Evolutionary conservation across 2,113 vertebrate genomes (phyloP), one percentile per base, ranked within the genome.

Genomic region (Microtus oregoni): DNA sequence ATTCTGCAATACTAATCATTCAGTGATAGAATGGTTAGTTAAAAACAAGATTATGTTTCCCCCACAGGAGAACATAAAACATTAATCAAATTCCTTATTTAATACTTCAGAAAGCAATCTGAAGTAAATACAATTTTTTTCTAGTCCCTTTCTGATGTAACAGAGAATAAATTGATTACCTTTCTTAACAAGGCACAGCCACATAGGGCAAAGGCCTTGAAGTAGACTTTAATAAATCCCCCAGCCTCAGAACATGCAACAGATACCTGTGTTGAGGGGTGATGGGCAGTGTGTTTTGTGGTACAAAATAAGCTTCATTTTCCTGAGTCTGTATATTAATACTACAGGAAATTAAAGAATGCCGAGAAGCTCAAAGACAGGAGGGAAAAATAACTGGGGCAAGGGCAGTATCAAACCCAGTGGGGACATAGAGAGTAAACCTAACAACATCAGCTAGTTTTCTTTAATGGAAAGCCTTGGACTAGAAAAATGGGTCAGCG

Each of bases 281-380:
- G 58, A 94, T 67, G 55, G 52, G 3, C 3, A 32, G 7, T 79
- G 35, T 96, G 96, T 95, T 89, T 97, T 90, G 81, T 63, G 50
- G 68, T 92, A 65, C 68, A 89, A 12, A 15, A 7, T 89, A 30
- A 28, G 90, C 73, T 92, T 97, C 61, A 28, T 96, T 96, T 97
- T 90, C 76, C 63, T 38, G 89, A 30, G 67, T 58, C 44, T 55
- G 86, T 86, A 87, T 70, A 92, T 90, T 94, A 96, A 65, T 77
- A 55, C 86, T 61, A 70, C 70, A 94, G 94, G 93, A 94, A 97
- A 97, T 97, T 94, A 97, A 97, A 97, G 92, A 61, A 94, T 90
- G 50, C 19, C 26, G 26, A 81, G 88, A 73, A 94, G 70, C 92
- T 83, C 15, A 96, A 81, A 96, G 89, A 97, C 79, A 96, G 90